A percentile compares a stretch with the other conserved stretches of the same genome.
phyloP scores from a whole-genome alignment of 2,797 vertebrate species.

The Echiichthys vipera region DNA sequence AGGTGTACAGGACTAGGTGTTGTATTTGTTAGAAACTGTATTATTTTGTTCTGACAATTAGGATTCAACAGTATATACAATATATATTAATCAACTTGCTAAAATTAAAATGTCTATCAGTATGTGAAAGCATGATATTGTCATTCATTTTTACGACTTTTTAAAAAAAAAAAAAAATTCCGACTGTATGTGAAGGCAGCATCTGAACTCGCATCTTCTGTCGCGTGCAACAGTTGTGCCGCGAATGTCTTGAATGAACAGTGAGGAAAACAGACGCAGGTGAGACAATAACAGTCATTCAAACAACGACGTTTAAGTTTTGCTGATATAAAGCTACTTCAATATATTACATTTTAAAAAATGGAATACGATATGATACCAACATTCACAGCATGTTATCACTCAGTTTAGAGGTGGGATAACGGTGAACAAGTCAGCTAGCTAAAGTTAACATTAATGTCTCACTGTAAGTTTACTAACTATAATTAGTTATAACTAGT shows the following conservation, averaged over 20 bases:
- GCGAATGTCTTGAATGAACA: neutral
- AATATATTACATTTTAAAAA: too few species aligned
- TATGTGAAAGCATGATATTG: too few species aligned
- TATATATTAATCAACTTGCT: too few species aligned
- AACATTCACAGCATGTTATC: neutral
- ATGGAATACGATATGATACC: too few species aligned
- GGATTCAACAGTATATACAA: too few species aligned
- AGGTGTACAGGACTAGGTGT: too few species aligned
- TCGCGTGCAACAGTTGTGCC: conserved; percentile 15
- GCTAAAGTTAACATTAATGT: neutral
- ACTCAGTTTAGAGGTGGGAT: neutral
- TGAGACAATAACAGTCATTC: neutral
- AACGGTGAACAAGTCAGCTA: neutral
- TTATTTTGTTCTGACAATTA: too few species aligned
- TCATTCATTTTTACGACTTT: too few species aligned
- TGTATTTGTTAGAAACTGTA: too few species aligned
- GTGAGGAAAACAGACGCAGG: neutral
- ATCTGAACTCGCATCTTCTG: rapidly evolving
- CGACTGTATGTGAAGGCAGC: conserved; percentile 30
- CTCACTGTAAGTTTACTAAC: neutral
- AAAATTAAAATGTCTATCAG: too few species aligned
- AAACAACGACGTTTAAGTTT: neutral
- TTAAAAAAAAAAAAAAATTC: neutral
- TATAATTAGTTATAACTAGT: too few species aligned
- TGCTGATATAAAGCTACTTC: neutral